Base-by-base conservation (phyloP, 2,797 vertebrate genomes). In the Sparidentex hasta region DNA sequence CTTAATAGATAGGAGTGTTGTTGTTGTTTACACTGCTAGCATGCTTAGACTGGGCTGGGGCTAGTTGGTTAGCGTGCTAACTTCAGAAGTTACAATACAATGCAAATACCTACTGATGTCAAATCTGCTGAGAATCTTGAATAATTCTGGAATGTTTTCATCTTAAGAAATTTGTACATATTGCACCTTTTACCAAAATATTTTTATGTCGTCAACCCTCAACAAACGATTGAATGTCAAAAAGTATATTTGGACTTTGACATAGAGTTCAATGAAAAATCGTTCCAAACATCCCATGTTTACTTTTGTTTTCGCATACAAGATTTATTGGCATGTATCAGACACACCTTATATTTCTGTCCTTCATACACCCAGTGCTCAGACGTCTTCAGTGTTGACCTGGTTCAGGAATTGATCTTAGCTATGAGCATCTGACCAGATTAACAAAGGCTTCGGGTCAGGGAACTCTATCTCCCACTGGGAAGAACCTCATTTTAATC, bases 401-500 rank as follows among this genome's bases (percentile, higher is more conserved):
- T 58, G 48, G 33, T 47, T 33, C 9, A 41, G 20, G 54, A 61
- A 70, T 70, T 56, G 65, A 74, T 78, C 16, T 61, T 64, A 44
- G 47, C 4, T 11, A 20, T 20, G 25, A 62, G 59, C n/a, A 54
- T 65, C 12, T 48, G 55, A 82, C 38, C 64, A 65, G 70, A 79
- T 83, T 80, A 81, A 83, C 46, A n/a, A 41, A n/a, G 33, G 51
- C 58, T 84, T 81, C 67, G 43, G 33, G 38, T 55, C 58, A 57
- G 41, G 23, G 21, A n/a, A 80, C 58, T 78, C 29, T 57, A 11
- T 66, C 47, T 48, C 43, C 20, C 20, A 47, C 13, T 13, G 23
- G n/a, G 27, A 65, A 62, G 25, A 80, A 71, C 23, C 25, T 81
- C 0, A 47, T 81, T 84, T 86, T 66, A 75, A 87, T 89, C 61